Base-by-base conservation (phyloP, 2,888 invertebrate species). In the Eremobia ochroleuca region DNA sequence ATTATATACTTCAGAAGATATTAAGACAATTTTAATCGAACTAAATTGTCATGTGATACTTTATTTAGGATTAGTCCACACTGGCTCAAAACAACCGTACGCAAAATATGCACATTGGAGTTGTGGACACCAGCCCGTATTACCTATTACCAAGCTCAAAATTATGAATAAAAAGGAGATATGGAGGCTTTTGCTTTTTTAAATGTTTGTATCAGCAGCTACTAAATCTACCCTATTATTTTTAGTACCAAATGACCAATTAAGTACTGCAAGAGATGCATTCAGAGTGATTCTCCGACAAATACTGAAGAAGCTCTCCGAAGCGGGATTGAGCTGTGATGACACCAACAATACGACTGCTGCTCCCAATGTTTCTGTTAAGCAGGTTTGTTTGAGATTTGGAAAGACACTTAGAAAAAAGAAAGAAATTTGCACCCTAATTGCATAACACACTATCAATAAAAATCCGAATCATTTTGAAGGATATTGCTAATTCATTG, bases 201-300 rank as follows among this genome's bases (percentile, higher is more conserved):
- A 28, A 28, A 58, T 58, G 28, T 15, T 58, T 58, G 21, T 34
- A 9, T 34, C n/a, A n/a, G 4, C 31, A 25, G n/a, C 6, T 40
- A 71, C 1, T 52, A 13, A 70, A 65, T 4, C 2, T 13, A 37
- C 2, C 9, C 6, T 8, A 55, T 80, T 64, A 0, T 66, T 87
- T 87, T 67, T 68, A 91, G 98, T 98, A 89, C 97, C 98, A 88
- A 97, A 98, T 74, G 97, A 98, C 89, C 98, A 98, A 91, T 97
- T 98, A 78, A 98, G 98, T 67, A 97, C 97, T 70, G 97, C 98
- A 70, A 97, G 95, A 62, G 97, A 97, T 93, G 97, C 97, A 81
- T 96, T 97, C 87, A 92, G 95, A 82, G 92, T 97, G 13, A 95
- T 97, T 78, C 92, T 97, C 52, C 90, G 92, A 80, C 97, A 97